Conservation (phyloP, 2,113 vertebrate species). For the Callorhinus ursinus region DNA sequence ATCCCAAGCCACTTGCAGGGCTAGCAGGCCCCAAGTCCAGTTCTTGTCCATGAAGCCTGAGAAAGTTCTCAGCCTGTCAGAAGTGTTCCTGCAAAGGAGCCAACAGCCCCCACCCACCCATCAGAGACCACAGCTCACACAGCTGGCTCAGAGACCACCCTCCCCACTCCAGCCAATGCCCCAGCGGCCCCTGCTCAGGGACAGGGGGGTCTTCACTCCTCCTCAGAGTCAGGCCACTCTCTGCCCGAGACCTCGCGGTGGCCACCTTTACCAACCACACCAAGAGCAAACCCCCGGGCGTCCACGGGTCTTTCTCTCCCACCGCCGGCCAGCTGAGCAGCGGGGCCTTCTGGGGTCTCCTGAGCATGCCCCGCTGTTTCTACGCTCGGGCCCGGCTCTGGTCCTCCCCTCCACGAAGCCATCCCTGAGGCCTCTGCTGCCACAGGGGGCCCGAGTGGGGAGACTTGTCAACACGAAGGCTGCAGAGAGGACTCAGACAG, state of each 20-base stretch:
- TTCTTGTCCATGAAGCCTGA: neutral
- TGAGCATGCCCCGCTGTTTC: neutral
- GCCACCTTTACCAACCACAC: neutral
- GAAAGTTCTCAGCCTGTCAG: neutral
- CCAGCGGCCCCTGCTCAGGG: neutral
- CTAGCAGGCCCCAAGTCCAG: neutral
- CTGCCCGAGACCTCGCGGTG: fast-evolving
- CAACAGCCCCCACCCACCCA: neutral
- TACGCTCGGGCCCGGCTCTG: neutral
- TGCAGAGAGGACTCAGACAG: neutral
- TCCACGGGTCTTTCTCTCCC: fast-evolving
- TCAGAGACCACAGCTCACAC: neutral
- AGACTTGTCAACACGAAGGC: neutral
- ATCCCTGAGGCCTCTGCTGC: neutral
- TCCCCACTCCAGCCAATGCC: fast-evolving
- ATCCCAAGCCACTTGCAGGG: neutral
- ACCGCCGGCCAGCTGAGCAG: fast-evolving
- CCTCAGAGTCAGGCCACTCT: neutral
- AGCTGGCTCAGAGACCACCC: neutral
- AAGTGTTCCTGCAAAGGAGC: neutral
- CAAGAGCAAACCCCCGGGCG: neutral
- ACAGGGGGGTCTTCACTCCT: neutral
- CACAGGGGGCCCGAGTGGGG: neutral
- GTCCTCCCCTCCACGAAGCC: neutral
- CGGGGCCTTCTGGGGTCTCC: neutral